Conservation (phyloP, 2,888 invertebrate genomes). For the Drosophila demipolita region DNA sequence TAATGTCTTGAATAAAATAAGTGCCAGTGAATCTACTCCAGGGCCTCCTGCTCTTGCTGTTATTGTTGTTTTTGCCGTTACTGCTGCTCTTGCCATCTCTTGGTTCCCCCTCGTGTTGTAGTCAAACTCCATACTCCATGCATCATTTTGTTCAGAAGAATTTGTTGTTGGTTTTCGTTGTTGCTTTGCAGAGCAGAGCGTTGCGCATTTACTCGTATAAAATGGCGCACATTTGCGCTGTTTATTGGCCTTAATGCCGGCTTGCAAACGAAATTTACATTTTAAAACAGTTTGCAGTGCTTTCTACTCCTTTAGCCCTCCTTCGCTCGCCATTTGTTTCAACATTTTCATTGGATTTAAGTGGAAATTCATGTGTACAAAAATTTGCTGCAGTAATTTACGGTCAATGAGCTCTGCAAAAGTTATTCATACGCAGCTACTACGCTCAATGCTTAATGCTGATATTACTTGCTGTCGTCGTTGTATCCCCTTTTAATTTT, state of each 20-base stretch:
- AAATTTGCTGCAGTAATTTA: constrained; percentile 73
- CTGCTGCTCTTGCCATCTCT: constrained; percentile 10
- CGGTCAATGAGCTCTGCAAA: constrained; percentile 72
- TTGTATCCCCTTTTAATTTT: constrained; percentile 10
- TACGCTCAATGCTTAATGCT: constrained; percentile 31
- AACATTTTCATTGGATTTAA: constrained; percentile 80
- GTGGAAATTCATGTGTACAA: constrained; percentile 80
- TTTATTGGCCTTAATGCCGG: constrained; percentile 80
- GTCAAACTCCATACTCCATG: constrained; percentile 33
- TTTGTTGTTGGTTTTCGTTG: constrained; percentile 39
- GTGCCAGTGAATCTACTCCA: constrained; percentile 31
- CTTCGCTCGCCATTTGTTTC: constrained; percentile 64
- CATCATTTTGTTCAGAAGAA: constrained; percentile 54
- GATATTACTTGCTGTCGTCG: constrained; percentile 22
- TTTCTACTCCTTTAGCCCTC: constrained; percentile 50
- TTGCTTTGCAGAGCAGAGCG: constrained; percentile 45
- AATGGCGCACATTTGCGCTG: constrained; percentile 78
- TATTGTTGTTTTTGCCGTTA: background rate
- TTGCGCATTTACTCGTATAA: constrained; percentile 66
- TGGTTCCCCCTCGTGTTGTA: constrained; percentile 1
- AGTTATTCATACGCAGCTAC: constrained; percentile 57
- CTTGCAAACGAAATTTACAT: constrained; percentile 77
- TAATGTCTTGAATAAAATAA: constrained; percentile 65
- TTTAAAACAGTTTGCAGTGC: constrained; percentile 75
- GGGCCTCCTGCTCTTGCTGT: constrained; percentile 2